phyloP scores from a whole-genome alignment of 2,888 invertebrate genomes.

The Leucophora obtusa region DNA sequence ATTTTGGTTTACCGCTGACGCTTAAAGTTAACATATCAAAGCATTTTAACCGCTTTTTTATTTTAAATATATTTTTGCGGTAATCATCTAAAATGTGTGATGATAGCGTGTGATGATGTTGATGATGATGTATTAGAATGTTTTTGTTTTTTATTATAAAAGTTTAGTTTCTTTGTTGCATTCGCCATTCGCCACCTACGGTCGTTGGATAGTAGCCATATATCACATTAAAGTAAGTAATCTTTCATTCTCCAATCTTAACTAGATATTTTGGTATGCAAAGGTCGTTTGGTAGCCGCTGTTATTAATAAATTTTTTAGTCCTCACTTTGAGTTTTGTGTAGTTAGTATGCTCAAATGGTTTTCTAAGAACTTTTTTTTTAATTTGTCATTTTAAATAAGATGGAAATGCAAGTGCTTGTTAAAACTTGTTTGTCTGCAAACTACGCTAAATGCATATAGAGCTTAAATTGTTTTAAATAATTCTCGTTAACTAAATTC shows the following conservation, averaged over 20 bases:
- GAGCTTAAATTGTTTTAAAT: slow-evolving; percentile 59
- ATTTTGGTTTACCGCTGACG: slow-evolving; percentile 53
- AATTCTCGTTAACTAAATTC: background rate
- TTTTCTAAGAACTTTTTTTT: slow-evolving; percentile 59
- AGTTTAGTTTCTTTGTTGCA: slow-evolving; percentile 34
- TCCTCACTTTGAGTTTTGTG: slow-evolving; percentile 13
- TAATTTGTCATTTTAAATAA: slow-evolving; percentile 26
- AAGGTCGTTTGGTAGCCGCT: slow-evolving; percentile 61
- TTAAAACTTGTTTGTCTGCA: slow-evolving; percentile 20
- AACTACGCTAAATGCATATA: slow-evolving; percentile 60
- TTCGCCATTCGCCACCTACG: slow-evolving; percentile 60
- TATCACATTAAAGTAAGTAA: slow-evolving; percentile 55
- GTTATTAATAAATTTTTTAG: slow-evolving; percentile 58
- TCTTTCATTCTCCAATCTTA: slow-evolving; percentile 60
- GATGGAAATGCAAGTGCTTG: slow-evolving; percentile 58
- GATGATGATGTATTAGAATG: slow-evolving; percentile 58
- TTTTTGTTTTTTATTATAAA: slow-evolving; percentile 7
- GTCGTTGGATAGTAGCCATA: slow-evolving; percentile 61
- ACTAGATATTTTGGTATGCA: slow-evolving; percentile 63
- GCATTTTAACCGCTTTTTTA: slow-evolving; percentile 56
- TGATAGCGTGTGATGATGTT: slow-evolving; percentile 39
- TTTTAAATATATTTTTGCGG: slow-evolving; percentile 40
- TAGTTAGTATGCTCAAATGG: slow-evolving; percentile 59
- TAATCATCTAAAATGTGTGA: slow-evolving; percentile 60
- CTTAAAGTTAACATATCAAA: slow-evolving; percentile 66